phyloP scores from a whole-genome alignment of 2,797 vertebrate genomes.

The Ctenosaura bakeri region DNA sequence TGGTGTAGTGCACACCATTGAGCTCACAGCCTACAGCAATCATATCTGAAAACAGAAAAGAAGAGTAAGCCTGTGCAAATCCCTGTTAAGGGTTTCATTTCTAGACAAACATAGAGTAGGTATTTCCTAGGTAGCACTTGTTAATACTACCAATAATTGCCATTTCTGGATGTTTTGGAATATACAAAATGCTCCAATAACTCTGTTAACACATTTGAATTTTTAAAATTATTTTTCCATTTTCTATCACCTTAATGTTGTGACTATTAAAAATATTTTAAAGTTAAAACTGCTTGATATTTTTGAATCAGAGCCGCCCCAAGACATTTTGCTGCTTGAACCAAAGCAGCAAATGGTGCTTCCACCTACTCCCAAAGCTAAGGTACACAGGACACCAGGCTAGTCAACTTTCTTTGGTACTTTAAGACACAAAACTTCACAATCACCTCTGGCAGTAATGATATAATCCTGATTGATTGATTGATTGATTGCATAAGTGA shows the following conservation, averaged over 20 bases:
- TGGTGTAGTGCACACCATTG: constrained; percentile 89
- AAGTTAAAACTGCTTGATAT: neutral
- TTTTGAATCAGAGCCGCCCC: neutral
- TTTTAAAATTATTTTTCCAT: neutral
- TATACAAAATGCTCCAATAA: neutral
- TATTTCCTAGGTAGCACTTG: neutral
- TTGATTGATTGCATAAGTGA: neutral
- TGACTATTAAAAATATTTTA: neutral
- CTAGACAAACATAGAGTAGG: neutral
- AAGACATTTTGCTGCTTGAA: neutral
- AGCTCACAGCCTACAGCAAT: constrained; percentile 94
- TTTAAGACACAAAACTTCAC: neutral
- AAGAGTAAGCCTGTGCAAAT: neutral
- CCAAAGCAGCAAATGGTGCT: neutral
- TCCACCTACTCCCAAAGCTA: no score
- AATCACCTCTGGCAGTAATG: neutral
- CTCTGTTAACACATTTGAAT: neutral
- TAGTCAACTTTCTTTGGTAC: neutral
- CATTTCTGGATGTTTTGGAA: neutral
- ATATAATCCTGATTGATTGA: neutral
- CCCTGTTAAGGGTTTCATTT: neutral
- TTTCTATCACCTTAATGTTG: neutral
- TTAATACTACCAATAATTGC: neutral
- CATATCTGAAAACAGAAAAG: constrained; percentile 84
- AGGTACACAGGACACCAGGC: neutral